Conservation (phyloP, 2,113 vertebrate species). For the Plestiodon gilberti region DNA sequence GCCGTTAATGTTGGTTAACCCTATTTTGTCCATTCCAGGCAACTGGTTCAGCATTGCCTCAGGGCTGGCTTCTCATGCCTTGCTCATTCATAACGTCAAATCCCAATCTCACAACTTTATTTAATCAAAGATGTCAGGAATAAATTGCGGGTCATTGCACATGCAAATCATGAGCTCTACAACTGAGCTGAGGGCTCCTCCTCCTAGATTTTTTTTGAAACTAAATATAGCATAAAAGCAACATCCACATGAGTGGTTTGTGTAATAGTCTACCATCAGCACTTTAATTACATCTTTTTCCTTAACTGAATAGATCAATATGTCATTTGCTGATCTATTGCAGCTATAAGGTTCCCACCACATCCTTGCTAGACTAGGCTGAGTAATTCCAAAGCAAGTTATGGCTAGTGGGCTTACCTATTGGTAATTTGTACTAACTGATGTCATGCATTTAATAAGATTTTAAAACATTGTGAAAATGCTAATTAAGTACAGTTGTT, state of each 20-base stretch:
- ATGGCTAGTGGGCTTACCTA: neutral
- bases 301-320: neutral
- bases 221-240: neutral
- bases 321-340: neutral
- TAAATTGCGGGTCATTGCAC: too few relatives aligned
- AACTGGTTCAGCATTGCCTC: too few relatives aligned
- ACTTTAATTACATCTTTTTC: neutral
- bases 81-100: too few relatives aligned
- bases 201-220: neutral
- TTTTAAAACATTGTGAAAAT: neutral
- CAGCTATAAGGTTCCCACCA: neutral
- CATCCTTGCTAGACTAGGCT: neutral
- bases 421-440: constrained; percentile 8
- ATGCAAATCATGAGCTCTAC: neutral
- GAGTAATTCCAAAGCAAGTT: constrained; percentile 6
- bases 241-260: neutral
- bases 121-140: too few relatives aligned
- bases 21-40: too few relatives aligned
- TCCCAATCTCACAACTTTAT: too few relatives aligned
- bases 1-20: too few relatives aligned
- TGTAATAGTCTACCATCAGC: neutral
- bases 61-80: too few relatives aligned
- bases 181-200: neutral
- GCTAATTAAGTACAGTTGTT: neutral
- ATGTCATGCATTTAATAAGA: neutral